Base-by-base conservation (phyloP, 2,797 vertebrate genomes). In the Knipowitschia caucasica region DNA sequence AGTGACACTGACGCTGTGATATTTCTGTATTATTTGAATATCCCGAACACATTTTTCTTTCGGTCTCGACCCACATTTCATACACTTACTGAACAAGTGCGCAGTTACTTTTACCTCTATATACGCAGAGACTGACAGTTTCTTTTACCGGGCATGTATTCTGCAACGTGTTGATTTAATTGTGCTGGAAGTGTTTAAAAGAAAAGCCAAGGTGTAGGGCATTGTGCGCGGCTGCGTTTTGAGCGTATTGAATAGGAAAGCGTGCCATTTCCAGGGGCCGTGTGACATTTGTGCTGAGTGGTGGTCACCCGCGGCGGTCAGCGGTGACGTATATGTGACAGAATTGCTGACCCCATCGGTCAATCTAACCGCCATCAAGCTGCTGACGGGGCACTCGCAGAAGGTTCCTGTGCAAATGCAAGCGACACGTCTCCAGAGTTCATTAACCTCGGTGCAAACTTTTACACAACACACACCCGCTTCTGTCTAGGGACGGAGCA, bases 241-340 rank as follows among this genome's bases (percentile, higher is more conserved):
- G 29, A 50, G 31, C 15, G 46, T 21, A 18, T 50, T 46, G 46
- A 49, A 49, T 33, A 31, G n/a, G 26, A 29, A 46, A 49, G 31
- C 11, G 12, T 50, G 49, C 68, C 71, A 58, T 67, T 78, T 81
- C 53, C 72, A 54, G 56, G 39, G 43, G 33, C 62, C 40, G 39
- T 34, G 64, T 85, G 85, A 86, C 83, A 88, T 84, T 83, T 85
- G 65, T 85, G 77, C 82, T 84, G 82, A 85, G 78, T 55, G 12
- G 56, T 71, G 81, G 85, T 86, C 84, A 82, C 73, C 76, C 67
- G 55, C 42, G 71, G 77, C 53, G 45, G 62, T 58, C 20, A 53
- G 1, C 21, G 34, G 66, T 77, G 82, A 82, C 30, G 59, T 51
- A 63, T 63, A 62, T 55, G 73, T 85, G 84, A 87, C 79, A 85